These are phyloP conservation scores for Alaudala cheleensis DNA, from an alignment of 2,113 vertebrate species.

Conservation along the genomic window DNA sequence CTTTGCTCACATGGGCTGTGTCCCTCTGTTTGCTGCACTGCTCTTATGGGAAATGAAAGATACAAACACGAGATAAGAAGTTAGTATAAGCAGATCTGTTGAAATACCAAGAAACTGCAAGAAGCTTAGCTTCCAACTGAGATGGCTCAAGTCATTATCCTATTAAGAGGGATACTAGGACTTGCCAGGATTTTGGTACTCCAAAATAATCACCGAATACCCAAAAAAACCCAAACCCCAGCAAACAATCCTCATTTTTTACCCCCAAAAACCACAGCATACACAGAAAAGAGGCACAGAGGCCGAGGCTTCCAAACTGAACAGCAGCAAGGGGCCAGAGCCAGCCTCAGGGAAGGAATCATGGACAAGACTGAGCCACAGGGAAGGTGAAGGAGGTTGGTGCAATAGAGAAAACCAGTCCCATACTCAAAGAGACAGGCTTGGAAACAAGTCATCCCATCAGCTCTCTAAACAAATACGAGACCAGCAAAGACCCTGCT, in stretches of 20 bases:
- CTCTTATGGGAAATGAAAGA: neutral
- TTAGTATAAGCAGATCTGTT: neutral
- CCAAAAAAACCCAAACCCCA: neutral
- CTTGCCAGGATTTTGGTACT: neutral
- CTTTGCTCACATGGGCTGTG: neutral
- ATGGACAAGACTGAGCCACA: neutral
- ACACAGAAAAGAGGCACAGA: neutral
- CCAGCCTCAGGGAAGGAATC: neutral
- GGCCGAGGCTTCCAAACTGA: neutral
- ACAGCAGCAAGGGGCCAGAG: neutral
- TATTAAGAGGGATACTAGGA: neutral
- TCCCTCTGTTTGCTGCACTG: neutral
- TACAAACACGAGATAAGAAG: neutral
- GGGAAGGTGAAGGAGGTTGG: neutral
- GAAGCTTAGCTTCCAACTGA: neutral
- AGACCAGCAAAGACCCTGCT: neutral
- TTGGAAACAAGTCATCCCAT: neutral
- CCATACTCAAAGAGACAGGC: neutral
- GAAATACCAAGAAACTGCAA: neutral
- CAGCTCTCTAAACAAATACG: neutral
- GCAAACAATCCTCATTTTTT: neutral
- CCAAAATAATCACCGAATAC: neutral
- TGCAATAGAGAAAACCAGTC: neutral
- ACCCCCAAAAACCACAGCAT: accelerated
- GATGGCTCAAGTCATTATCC: neutral